Evolutionary conservation across 1,140 invertebrate species (phyloP), one percentile per base, ranked within the genome.

Genomic region (Drosophila neocordata): DNA sequence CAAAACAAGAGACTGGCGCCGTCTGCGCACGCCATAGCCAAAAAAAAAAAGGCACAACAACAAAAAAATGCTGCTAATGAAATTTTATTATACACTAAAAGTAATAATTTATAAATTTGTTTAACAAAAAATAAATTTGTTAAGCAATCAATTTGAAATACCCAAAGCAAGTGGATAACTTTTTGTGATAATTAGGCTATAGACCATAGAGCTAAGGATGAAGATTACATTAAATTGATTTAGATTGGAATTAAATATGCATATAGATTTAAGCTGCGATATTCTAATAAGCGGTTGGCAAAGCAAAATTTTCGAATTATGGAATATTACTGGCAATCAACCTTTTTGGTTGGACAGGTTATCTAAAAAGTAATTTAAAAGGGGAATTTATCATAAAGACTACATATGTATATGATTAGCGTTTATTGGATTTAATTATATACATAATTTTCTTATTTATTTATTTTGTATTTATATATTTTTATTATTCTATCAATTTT

Each of bases 41-140:
- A 72, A 63, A 57, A n/a, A 18, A 24, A 48, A 55, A 38, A 59
- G 18, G 22, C 13, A 38, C 24, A 20, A 66, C 58, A 74, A 41
- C 2, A 58, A 53, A 65, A 73, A 53, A 74, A 65, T 73, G 44
- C 65, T 38, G 83, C 84, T 88, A 88, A 88, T 88, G 76, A 88
- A 88, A 88, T 79, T 88, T 88, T 89, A 88, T 88, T 89, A 84
- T 88, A 78, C 64, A 74, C 73, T 71, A 69, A 79, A 61, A 73
- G 84, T 82, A 88, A 88, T 88, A 83, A 89, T 89, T 88, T 88
- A 84, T 77, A 88, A 88, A 83, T 88, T 83, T 88, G 84, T 73
- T 88, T 83, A 83, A 89, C 79, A 88, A 88, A 88, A 82, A 79
- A 79, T 77, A 82, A 66, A 88, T 88, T 79, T 83, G 83, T 88